These are phyloP conservation scores for Drosophila navojoa DNA, from an alignment of 1,140 invertebrate genomes.

Conservation along the genomic window DNA sequence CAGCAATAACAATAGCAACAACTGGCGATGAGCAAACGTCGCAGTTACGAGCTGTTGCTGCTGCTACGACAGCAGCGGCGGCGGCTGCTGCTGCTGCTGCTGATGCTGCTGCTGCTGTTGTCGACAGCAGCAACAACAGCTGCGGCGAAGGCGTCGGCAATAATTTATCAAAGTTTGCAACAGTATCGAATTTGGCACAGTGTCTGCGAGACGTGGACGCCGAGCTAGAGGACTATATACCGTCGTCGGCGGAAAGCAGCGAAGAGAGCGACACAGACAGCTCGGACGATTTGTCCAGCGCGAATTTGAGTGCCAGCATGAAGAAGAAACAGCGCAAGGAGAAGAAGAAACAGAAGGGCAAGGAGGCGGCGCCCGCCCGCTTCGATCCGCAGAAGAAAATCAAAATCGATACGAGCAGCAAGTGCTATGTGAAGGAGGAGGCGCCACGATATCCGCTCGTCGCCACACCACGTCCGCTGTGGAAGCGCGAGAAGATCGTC, in stretches of 20 bases:
- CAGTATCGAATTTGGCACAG: conserved; percentile 84
- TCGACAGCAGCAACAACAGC: conserved; percentile 55
- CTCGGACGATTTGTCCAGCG: conserved; percentile 69
- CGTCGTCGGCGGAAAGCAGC: conserved; percentile 76
- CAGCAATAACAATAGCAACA: conserved; percentile 33
- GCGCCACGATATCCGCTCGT: conserved; percentile 85
- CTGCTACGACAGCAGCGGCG: not conserved
- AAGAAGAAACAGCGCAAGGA: conserved; percentile 81
- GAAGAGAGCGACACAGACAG: conserved; percentile 36
- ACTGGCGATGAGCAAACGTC: conserved; percentile 22
- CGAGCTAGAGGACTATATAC: conserved; percentile 82
- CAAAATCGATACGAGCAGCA: conserved; percentile 79
- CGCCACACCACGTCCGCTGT: conserved; percentile 86
- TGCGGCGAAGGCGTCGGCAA: conserved; percentile 71
- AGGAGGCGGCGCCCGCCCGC: conserved; percentile 51
- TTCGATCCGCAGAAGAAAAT: conserved; percentile 83
- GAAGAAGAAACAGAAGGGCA: conserved; percentile 74
- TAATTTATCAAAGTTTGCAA: conserved; percentile 84
- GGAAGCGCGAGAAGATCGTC: conserved; percentile 84
- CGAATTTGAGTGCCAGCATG: conserved; percentile 74
- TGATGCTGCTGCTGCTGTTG: not conserved
- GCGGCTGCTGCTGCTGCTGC: conserved; percentile 19
- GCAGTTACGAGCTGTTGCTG: conserved; percentile 14
- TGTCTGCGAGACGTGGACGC: conserved; percentile 84
- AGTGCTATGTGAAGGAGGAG: conserved; percentile 85